Base-by-base conservation (phyloP, 2,888 invertebrate species). In the Salticus scenicus region DNA sequence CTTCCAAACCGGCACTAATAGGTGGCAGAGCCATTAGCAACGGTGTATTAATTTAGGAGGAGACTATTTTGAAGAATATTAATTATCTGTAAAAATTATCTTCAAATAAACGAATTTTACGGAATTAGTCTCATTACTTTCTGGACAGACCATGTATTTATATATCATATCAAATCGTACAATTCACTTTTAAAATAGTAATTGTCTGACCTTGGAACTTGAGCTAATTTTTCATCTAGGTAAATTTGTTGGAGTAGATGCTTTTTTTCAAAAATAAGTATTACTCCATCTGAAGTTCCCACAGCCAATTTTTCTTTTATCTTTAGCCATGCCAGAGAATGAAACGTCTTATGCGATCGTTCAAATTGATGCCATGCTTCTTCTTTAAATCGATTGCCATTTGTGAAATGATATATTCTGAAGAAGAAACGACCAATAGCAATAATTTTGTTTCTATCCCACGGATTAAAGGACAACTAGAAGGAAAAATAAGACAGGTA, bases 251-350 rank as follows among this genome's bases (percentile, higher is more conserved):
- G 28, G 17, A 72, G 17, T 1, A 81, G 8, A 2, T 57, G 28
- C 8, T 20, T 69, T 20, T 74, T 57, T 24, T 82, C 37, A n/a
- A 75, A 75, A 7, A 82, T 28, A 2, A 82, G 30, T n/a, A 82
- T 64, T 0, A 41, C 20, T 10, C 75, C 82, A 10, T 71, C 64
- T 0, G 82, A 82, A 7, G 63, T 82, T 24, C 75, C 75, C 0
- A 82, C 31, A n/a, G 69, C 69, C 20, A 37, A 69, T 41, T 24
- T 69, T 20, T 33, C 20, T 20, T 30, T n/a, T 14, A 37, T 27
- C 4, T n/a, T 31, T 0, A 57, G n/a, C 82, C 82, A 82, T 0
- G 47, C 33, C 5, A 70, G 42, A 10, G 42, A 42, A 30, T 75
- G 82, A 14, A 75, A 82, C 0, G 64, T 27, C 1, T 27, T 31